Evolutionary conservation across 2,113 vertebrate genomes (phyloP), one percentile per base, ranked within the genome.

Genomic region (Ictalurus furcatus): DNA sequence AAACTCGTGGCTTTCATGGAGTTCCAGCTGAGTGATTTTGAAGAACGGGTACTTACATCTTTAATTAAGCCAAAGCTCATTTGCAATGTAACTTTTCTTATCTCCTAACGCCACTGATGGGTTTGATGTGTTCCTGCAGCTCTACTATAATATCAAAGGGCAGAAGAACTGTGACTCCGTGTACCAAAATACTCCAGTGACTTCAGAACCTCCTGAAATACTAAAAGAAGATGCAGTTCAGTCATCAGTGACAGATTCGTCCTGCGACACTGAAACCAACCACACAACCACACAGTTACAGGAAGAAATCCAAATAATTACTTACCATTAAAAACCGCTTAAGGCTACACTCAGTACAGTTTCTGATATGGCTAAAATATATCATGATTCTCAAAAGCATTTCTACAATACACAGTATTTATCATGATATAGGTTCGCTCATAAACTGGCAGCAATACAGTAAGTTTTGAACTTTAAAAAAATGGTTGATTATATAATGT

Each of bases 1-100:
- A 93, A 95, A 86, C 92, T 99, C 88, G 95, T 96, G 92, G 96
- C 95, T 12, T 96, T 96, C 85, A 95, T 98, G 93, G 96, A 94
- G 11, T 94, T 94, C 92, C 96, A 97, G 94, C 94, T 99, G 93
- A 93, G 93, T 13, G 95, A 96, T 58, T 94, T 94, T 88, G 97
- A 98, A 93, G 96, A 96, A 91, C 95, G 94, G 94, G 98, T 99
- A 96, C 30, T 63, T 81, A 28, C 48, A 25, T 67, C 44, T 80
- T 65, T 21, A 12, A 78, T 59, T 19, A 52, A 61, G 30, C 30
- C 54, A 63, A 37, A 48, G 13, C 3, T 71, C 11, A 61, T 2
- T 25, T 59, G 48, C 73, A 28, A 17, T 85, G 44, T 25, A 56
- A 40, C 12, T 6, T 25, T 17, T 28, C 28, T 44, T 30, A 21